These are phyloP conservation scores for Malachius bipustulatus DNA, from an alignment of 2,888 invertebrate genomes.

Conservation along the genomic window DNA sequence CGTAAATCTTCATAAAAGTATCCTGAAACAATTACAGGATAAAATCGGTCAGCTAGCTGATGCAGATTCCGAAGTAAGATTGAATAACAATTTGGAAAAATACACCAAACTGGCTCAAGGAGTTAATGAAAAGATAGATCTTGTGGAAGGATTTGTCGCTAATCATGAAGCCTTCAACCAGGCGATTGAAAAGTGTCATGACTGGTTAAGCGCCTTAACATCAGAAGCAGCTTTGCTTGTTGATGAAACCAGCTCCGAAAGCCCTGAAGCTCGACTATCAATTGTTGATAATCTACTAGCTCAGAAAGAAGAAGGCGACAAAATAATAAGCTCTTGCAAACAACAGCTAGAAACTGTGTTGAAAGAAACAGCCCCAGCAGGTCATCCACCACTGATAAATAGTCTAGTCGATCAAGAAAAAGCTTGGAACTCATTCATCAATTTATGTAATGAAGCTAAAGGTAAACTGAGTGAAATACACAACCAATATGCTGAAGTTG, in stretches of 20 bases:
- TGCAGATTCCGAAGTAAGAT: slow-evolving; percentile 62
- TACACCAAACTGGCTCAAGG: slow-evolving; percentile 58
- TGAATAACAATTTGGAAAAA: slow-evolving; percentile 59
- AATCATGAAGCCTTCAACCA: slow-evolving; percentile 77
- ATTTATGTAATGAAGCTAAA: slow-evolving; percentile 56
- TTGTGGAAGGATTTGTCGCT: slow-evolving; percentile 57
- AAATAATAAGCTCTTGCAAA: slow-evolving; percentile 56
- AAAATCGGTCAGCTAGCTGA: slow-evolving; percentile 70
- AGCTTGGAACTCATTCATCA: slow-evolving; percentile 64
- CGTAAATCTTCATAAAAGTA: slow-evolving; percentile 72
- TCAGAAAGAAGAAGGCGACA: slow-evolving; percentile 62
- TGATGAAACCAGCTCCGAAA: slow-evolving; percentile 67
- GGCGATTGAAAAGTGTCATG: slow-evolving; percentile 69
- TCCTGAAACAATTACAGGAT: slow-evolving; percentile 71
- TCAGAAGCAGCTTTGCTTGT: slow-evolving; percentile 66
- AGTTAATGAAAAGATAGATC: slow-evolving; percentile 52
- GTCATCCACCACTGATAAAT: slow-evolving; percentile 60
- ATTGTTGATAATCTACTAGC: slow-evolving; percentile 64
- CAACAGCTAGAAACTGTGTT: slow-evolving; percentile 60
- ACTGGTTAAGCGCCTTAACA: slow-evolving; percentile 68
- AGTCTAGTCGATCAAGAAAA: slow-evolving; percentile 62
- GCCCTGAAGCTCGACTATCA: slow-evolving; percentile 60
- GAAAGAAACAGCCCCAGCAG: slow-evolving; percentile 62
- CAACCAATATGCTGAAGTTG: slow-evolving; percentile 71
- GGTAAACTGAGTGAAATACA: slow-evolving; percentile 63